A percentile compares a stretch with the other conserved stretches of the same genome.
Conservation (phyloP, 2,888 invertebrate genomes). For the Gari tellinella region DNA sequence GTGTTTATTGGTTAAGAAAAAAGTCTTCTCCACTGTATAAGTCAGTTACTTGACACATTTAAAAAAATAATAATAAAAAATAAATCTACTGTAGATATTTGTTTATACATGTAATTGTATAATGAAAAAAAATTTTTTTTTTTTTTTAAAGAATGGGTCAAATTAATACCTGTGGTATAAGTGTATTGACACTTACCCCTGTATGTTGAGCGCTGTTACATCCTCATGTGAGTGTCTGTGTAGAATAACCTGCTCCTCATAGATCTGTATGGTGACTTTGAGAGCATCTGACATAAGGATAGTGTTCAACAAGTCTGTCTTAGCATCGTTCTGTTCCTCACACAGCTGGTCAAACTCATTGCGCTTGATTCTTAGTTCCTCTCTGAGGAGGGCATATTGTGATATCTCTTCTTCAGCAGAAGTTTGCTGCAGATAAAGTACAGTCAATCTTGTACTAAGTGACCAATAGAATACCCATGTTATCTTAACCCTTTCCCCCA, state of each 20-base stretch:
- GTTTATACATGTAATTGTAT: too few relatives aligned
- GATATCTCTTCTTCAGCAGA: constrained; percentile 87
- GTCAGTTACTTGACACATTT: too few relatives aligned
- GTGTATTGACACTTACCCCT: constrained; percentile 66
- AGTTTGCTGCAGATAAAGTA: constrained; percentile 5
- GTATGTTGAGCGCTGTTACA: constrained; percentile 93
- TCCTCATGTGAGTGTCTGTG: constrained; percentile 90
- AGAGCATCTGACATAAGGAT: constrained; percentile 95
- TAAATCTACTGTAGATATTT: too few relatives aligned
- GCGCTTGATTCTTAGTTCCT: constrained; percentile 88
- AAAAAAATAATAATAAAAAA: too few relatives aligned
- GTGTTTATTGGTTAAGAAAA: too few relatives aligned
- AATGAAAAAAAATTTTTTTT: too few relatives aligned
- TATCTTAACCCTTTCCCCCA: too few relatives aligned
- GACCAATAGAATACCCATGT: too few relatives aligned
- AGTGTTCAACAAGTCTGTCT: constrained; percentile 91
- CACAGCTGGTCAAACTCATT: constrained; percentile 90
- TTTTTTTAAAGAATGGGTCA: too few relatives aligned
- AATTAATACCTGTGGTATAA: too few relatives aligned
- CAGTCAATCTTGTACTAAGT: too few relatives aligned
- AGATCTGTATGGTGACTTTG: constrained; percentile 93
- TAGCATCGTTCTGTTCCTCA: constrained; percentile 90
- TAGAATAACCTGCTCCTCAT: constrained; percentile 93
- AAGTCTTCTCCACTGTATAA: too few relatives aligned
- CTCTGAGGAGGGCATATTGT: constrained; percentile 88